Base-by-base conservation (phyloP, 1,140 invertebrate genomes). In the Chironomus striatipennis region DNA sequence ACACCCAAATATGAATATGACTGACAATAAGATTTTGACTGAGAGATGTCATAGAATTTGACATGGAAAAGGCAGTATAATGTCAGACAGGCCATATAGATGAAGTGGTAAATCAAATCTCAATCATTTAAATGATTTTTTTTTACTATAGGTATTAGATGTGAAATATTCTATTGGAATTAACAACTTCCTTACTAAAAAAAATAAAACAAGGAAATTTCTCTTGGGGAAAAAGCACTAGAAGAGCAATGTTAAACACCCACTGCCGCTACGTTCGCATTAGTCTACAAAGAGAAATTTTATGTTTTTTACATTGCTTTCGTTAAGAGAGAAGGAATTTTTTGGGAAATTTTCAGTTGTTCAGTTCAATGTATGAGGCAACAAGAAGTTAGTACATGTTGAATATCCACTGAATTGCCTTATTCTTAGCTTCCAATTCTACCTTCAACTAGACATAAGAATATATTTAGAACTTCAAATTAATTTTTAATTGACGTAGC, bases 11-110 rank as follows among this genome's bases (percentile, higher is more conserved):
- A 20, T 70, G 65, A 70, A 70, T 20, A 70, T 70, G 65, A 70
- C 65, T 70, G 65, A 70, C 65, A 70, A 70, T 70, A 70, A 70
- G 65, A 70, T 70, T 70, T 70, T 70, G 65, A 70, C 65, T 70
- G 65, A 70, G 65, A 70, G 65, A 70, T 70, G 65, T 70, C 65
- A 70, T 70, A 70, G 17, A 20, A 70, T 70, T 70, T 70, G 65
- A 70, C 65, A 70, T 70, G 65, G 24, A 70, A 70, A 57, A 57
- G 47, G 47, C 47, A 57, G 47, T 57, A 57, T 9, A 21, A 70
- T 21, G 65, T 70, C 65, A 70, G 65, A 70, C 17, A 34, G 17
- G 18, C 65, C 65, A 70, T 34, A 34, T 34, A 34, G 24, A 34
- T 34, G 24, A 34, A 34, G 24, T 34, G 24, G 2, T 5, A 34